Evolutionary conservation across 2,113 vertebrate species (phyloP).

Genomic region (Conger conger): DNA sequence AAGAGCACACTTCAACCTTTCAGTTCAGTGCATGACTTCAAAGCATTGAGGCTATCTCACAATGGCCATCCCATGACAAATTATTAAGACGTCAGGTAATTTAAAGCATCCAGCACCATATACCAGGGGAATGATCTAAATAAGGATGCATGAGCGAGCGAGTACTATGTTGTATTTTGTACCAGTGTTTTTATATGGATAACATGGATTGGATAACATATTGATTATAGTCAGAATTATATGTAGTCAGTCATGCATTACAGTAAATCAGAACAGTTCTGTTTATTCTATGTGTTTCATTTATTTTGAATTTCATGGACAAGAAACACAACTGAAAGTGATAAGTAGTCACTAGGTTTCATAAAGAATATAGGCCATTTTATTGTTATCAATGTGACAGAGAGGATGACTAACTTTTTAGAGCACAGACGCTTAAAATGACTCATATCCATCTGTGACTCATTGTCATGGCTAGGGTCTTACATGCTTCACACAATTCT

Average conservation of each 20-base stretch:
- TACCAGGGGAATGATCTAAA: neutral
- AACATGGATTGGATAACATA: neutral
- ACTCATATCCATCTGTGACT: no score
- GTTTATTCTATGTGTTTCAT: neutral
- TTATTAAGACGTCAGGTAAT: slow-evolving; percentile 50
- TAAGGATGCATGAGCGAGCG: neutral
- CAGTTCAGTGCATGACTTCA: slow-evolving; percentile 66
- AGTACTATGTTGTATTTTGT: neutral
- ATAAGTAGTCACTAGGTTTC: no score
- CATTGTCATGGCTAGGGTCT: no score
- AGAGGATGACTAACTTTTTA: no score
- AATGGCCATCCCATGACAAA: slow-evolving; percentile 67
- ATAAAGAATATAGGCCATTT: no score
- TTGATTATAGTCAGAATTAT: neutral
- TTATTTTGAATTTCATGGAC: neutral
- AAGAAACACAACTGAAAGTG: no score
- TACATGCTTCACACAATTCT: no score
- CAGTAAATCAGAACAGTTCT: neutral
- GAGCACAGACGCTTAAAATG: no score
- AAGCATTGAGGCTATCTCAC: slow-evolving; percentile 66
- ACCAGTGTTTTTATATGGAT: no score
- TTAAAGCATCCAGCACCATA: neutral
- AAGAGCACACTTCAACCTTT: slow-evolving; percentile 83
- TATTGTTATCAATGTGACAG: no score
- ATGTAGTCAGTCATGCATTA: no score